Base-by-base conservation (phyloP, 2,888 invertebrate species). In the Acleris literana region DNA sequence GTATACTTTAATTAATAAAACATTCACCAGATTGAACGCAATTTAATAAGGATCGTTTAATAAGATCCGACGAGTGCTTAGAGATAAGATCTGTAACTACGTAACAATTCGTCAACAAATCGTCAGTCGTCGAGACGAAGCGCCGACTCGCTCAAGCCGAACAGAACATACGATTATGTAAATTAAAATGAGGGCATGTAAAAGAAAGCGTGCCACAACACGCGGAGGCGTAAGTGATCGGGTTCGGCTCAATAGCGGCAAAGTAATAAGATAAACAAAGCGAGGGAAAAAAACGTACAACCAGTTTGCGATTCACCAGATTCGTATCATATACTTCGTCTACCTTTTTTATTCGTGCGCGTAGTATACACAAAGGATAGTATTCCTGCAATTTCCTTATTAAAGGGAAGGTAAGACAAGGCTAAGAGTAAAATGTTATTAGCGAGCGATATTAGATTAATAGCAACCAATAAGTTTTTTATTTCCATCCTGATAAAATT, bases 221-320 rank as follows among this genome's bases (percentile, higher is more conserved):
- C 70, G 71, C 72, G 77, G 76, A 73, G 73, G 76, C 78, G 80
- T 79, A 83, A 82, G 77, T 76, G 80, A 85, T 80, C 81, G 71
- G 76, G 73, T 74, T 76, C 76, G 77, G 81, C 81, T 83, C 81
- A 82, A 84, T 81, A 83, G 79, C 81, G 76, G 76, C 71, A 70
- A 74, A 74, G 77, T 82, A 87, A 86, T 86, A 84, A 85, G 84
- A 86, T 83, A 85, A 86, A 84, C 82, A 79, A 79, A 79, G 71
- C 77, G 81, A 78, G 81, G 81, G 84, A 86, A 87, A 88, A 86
- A 83, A 81, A 79, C 74, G 76, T 81, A 81, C 82, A 86, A 85
- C 84, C 83, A 84, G 83, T 81, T 79, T 77, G 82, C 81, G 84
- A 82, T 52, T 52, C 46, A 44, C 52, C 51, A 52, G 51, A 52